Percentiles rank a stretch among this genome's conserved stretches.
phyloP scores from a whole-genome alignment of 1,140 invertebrate genomes.

The Scaptomyza hsui region DNA sequence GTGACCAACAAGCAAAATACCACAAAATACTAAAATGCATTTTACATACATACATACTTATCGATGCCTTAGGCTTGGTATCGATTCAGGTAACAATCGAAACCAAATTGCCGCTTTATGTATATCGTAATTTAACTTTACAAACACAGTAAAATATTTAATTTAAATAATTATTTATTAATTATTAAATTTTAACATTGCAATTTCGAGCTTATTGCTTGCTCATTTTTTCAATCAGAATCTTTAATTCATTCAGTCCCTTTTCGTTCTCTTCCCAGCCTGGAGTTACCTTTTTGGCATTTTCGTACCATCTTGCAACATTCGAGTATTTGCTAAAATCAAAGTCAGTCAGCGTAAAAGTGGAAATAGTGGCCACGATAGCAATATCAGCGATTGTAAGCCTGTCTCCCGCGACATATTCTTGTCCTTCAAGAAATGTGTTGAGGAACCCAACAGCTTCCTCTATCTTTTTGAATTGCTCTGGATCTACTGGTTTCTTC shows the following conservation, averaged over 20 bases:
- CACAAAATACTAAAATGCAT: conserved; percentile 20
- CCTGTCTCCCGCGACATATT: conserved; percentile 47
- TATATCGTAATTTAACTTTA: too few species aligned
- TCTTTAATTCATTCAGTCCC: conserved; percentile 2
- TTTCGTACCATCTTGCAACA: conserved; percentile 47
- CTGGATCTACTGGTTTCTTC: conserved; percentile 18
- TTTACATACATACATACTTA: background rate
- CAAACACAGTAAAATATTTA: too few species aligned
- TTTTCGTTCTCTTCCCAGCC: conserved; percentile 53
- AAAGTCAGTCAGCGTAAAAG: conserved; percentile 27
- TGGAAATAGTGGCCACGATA: conserved; percentile 48
- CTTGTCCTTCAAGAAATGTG: conserved; percentile 44
- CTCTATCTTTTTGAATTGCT: conserved; percentile 40
- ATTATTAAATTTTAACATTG: background rate
- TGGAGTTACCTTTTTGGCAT: conserved; percentile 43
- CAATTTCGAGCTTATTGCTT: background rate
- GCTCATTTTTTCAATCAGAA: background rate
- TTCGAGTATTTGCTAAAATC: conserved; percentile 53
- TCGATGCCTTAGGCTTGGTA: background rate
- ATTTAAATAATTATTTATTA: background rate
- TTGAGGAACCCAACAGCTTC: conserved; percentile 38
- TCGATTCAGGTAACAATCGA: background rate
- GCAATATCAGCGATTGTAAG: conserved; percentile 54
- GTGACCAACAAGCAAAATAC: conserved; percentile 21
- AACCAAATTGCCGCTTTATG: background rate